phyloP scores from a whole-genome alignment of 2,797 vertebrate species.

The Eulemur rubriventer region DNA sequence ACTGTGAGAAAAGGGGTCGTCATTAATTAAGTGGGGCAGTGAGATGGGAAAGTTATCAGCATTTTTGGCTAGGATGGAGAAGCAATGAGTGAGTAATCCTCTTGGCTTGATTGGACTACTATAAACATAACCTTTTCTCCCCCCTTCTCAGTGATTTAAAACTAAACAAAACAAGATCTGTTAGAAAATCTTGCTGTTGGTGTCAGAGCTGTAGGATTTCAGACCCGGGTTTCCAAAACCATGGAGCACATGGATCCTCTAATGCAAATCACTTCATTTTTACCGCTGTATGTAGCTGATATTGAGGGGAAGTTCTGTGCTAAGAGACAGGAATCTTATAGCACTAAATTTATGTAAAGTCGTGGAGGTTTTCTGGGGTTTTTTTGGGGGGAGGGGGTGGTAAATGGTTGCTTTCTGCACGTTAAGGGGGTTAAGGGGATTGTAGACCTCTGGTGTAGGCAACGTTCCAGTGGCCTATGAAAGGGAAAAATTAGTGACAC shows the following conservation, averaged over 20 bases:
- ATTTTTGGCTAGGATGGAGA: conserved; percentile 46
- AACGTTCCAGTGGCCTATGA: conserved; percentile 54
- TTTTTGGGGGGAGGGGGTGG: neutral
- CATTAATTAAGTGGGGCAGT: conserved; percentile 40
- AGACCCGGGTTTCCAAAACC: neutral
- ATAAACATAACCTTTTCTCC: conserved; percentile 34
- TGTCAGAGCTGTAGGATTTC: neutral
- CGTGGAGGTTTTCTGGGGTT: conserved; percentile 11
- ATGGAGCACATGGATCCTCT: neutral
- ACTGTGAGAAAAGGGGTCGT: conserved; percentile 18
- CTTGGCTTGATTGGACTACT: conserved; percentile 12
- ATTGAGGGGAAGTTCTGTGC: conserved; percentile 25
- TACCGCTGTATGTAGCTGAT: conserved; percentile 6
- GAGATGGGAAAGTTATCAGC: conserved; percentile 6
- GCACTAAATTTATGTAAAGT: conserved; percentile 25
- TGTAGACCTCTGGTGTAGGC: conserved; percentile 37
- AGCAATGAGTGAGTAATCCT: conserved; percentile 46
- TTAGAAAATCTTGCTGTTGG: conserved; percentile 24
- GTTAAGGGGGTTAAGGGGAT: conserved; percentile 47
- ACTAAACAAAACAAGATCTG: conserved; percentile 9
- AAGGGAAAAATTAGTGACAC: conserved; percentile 60
- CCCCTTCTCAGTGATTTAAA: conserved; percentile 37
- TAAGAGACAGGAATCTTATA: conserved; percentile 62
- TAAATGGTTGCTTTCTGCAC: neutral
- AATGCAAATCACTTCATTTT: neutral